Evolutionary conservation across 1,140 invertebrate genomes (phyloP), one percentile per base, ranked within the genome.

Genomic region (Bombus polaris): DNA sequence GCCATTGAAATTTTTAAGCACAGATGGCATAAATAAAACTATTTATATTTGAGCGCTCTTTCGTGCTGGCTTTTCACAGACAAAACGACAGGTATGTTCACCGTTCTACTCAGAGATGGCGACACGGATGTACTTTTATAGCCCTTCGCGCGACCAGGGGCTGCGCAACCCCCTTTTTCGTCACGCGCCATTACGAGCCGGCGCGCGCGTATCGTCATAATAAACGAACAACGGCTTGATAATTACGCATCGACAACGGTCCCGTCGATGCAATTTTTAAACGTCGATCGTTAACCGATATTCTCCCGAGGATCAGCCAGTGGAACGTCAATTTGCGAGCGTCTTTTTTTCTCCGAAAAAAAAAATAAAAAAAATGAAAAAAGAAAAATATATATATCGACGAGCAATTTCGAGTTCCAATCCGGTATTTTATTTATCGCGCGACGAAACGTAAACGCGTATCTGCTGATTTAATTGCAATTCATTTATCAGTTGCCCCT

Each of bases 91-190:
- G 80, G 70, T 28, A 86, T 78, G 93, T 94, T 94, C 93, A 75
- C 32, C 39, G 89, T 13, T 78, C 35, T 12, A 44, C 73, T 44
- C 82, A 94, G 87, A 95, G 94, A 92, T 94, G 94, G 94, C 94
- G 85, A 62, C 93, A 95, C 93, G 44, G 80, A 86, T 70, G 71
- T 83, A 91, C 89, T 94, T 94, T 92, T 88, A 68, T 82, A 80
- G 81, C 44, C 76, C 70, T 47, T 77, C 72, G 65, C 72, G 0
- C 37, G 35, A n/a, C 77, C 65, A 15, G 79, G 80, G 81, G 65
- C 68, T 71, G 77, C 81, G 75, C 77, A 89, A 77, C 44, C 80
- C 74, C 72, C 74, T 81, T 53, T 89, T 85, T 75, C 86, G 82
- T 80, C 75, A 89, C 82, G 78, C 86, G 88, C 88, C 89, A 90